These are phyloP conservation scores for Rhagium mordax DNA, from an alignment of 2,888 invertebrate species.

Conservation along the genomic window DNA sequence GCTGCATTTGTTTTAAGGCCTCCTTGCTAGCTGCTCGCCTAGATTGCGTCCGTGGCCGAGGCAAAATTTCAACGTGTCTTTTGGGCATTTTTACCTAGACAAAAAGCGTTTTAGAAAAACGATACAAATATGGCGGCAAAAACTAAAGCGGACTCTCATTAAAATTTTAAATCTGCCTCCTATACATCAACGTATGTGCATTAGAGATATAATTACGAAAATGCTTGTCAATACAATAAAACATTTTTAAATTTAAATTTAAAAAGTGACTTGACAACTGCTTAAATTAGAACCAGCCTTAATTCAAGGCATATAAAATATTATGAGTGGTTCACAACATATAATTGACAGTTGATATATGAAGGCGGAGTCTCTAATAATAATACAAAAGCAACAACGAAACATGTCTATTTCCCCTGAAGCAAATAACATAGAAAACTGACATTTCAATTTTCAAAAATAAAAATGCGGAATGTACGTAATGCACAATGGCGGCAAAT, in stretches of 20 bases:
- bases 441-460: slow-evolving; percentile 24
- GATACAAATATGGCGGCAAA: slow-evolving; percentile 39
- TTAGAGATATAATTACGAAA: neutral
- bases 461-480: slow-evolving; percentile 5
- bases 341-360: neutral
- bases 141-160: slow-evolving; percentile 1
- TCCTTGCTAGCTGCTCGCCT: slow-evolving; percentile 67
- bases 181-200: neutral
- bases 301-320: slow-evolving; percentile 14
- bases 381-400: neutral
- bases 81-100: slow-evolving; percentile 58
- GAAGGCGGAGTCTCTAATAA: neutral
- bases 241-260: neutral
- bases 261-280: neutral
- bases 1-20: slow-evolving; percentile 67
- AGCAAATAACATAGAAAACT: neutral
- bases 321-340: slow-evolving; percentile 24
- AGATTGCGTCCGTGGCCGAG: slow-evolving; percentile 55
- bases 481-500: slow-evolving; percentile 37
- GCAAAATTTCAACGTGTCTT: slow-evolving; percentile 50
- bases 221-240: neutral
- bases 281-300: slow-evolving; percentile 1
- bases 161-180: neutral
- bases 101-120: slow-evolving; percentile 18
- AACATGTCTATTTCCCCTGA: neutral